Evolutionary conservation across 2,797 vertebrate genomes (phyloP).

Genomic region (Mustela erminea): DNA sequence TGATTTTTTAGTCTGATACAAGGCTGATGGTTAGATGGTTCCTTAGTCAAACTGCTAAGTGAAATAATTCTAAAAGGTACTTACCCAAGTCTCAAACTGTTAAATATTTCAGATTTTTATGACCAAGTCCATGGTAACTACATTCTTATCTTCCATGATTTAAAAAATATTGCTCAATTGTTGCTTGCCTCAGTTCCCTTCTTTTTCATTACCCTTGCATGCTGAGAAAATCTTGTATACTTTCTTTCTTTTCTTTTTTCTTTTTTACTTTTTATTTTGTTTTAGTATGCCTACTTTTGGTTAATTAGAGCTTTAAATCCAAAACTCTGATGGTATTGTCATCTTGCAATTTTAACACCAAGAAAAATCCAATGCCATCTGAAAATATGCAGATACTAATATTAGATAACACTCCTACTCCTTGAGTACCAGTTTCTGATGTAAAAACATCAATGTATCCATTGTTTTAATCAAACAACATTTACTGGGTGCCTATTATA

Average conservation of each 20-base stretch:
- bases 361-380: background rate
- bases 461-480: background rate
- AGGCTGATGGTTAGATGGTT: background rate
- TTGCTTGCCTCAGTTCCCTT: background rate
- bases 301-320: background rate
- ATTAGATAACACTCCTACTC: background rate
- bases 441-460: background rate
- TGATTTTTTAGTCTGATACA: background rate
- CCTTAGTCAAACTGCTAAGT: background rate
- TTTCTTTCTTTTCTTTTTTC: background rate
- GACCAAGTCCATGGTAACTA: background rate
- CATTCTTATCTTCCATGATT: background rate
- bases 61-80: conserved; percentile 14
- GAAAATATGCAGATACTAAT: background rate
- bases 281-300: background rate
- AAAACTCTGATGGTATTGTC: background rate
- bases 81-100: background rate
- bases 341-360: background rate
- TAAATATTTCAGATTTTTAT: background rate
- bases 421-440: background rate
- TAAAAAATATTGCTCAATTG: background rate
- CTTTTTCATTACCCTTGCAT: background rate
- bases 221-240: background rate
- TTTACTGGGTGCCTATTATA: background rate
- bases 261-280: background rate